Evolutionary conservation across 2,888 invertebrate species (phyloP).

Genomic region (Drosophila acutilabella): DNA sequence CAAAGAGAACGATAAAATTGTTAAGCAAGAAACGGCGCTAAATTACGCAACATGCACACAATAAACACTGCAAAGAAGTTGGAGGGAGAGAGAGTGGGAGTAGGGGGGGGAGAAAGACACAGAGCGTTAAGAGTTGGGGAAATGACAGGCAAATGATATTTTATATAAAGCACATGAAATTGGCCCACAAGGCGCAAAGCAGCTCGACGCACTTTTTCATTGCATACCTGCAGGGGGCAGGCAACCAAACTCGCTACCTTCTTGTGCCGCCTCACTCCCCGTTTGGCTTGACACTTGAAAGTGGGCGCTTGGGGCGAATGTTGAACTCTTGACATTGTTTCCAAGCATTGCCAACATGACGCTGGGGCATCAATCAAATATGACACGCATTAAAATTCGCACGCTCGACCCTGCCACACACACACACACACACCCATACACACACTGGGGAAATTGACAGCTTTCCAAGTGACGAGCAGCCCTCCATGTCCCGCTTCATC

Average conservation of each 20-base stretch:
- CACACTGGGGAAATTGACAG: conserved; percentile 27
- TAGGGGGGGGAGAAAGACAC: not conserved
- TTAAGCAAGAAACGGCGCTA: conserved; percentile 67
- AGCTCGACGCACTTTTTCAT: conserved; percentile 59
- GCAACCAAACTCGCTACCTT: not conserved
- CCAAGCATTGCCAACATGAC: conserved; percentile 28
- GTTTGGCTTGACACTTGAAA: conserved; percentile 47
- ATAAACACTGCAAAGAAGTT: conserved; percentile 22
- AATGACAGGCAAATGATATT: conserved; percentile 56
- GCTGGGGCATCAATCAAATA: conserved; percentile 74
- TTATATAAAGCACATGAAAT: conserved; percentile 37
- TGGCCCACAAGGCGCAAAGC: conserved; percentile 22
- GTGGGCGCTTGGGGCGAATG: conserved; percentile 52
- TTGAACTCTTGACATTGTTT: conserved; percentile 79
- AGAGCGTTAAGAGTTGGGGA: not conserved
- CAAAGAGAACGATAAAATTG: conserved; percentile 68
- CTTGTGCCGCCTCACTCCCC: conserved; percentile 2
- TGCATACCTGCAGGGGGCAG: conserved; percentile 77
- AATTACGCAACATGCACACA: conserved; percentile 68
- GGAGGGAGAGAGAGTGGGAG: not conserved
- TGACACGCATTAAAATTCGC: conserved; percentile 79
- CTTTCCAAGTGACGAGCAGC: conserved; percentile 8
- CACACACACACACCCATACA: not conserved
- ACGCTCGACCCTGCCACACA: conserved; percentile 16
- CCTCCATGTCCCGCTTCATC: not conserved